A percentile compares a stretch with the other conserved stretches of the same genome.
phyloP scores from a whole-genome alignment of 2,797 vertebrate genomes.

The Chloroceryle inda region DNA sequence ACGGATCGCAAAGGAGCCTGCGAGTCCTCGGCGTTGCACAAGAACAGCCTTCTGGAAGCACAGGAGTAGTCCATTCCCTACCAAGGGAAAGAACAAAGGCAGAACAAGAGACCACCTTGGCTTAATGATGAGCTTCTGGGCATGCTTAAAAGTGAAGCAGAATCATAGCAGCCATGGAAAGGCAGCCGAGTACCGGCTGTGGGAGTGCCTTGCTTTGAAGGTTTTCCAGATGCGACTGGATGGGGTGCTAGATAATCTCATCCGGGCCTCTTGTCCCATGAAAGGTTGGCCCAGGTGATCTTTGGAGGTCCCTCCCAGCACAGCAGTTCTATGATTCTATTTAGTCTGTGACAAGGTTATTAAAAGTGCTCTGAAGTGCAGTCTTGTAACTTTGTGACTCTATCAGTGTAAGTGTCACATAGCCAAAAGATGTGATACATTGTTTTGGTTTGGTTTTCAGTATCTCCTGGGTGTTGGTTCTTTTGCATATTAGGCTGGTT shows the following conservation, averaged over 20 bases:
- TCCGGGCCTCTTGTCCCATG: not conserved
- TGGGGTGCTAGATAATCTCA: not conserved
- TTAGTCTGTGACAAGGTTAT: not conserved
- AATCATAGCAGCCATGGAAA: not conserved
- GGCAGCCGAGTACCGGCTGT: not conserved
- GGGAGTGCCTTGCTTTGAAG: not conserved
- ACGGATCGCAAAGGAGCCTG: not conserved
- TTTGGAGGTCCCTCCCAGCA: not conserved
- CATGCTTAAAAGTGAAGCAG: not conserved
- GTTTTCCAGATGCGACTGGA: not conserved
- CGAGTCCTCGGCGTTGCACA: not conserved
- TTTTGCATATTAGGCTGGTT: not conserved
- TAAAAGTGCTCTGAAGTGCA: not conserved
- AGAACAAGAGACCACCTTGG: too few species aligned
- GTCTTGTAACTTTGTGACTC: not conserved
- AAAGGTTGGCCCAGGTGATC: not conserved
- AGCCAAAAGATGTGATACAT: rapidly evolving
- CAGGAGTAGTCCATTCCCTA: not conserved
- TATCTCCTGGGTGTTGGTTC: not conserved
- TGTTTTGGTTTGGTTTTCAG: not conserved
- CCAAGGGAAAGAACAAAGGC: too few species aligned
- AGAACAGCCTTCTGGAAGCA: not conserved
- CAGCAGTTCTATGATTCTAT: not conserved
- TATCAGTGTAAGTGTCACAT: not conserved
- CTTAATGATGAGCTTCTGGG: too few species aligned